Evolutionary conservation across 2,113 vertebrate species (phyloP).

Genomic region (Crotalus helleri): DNA sequence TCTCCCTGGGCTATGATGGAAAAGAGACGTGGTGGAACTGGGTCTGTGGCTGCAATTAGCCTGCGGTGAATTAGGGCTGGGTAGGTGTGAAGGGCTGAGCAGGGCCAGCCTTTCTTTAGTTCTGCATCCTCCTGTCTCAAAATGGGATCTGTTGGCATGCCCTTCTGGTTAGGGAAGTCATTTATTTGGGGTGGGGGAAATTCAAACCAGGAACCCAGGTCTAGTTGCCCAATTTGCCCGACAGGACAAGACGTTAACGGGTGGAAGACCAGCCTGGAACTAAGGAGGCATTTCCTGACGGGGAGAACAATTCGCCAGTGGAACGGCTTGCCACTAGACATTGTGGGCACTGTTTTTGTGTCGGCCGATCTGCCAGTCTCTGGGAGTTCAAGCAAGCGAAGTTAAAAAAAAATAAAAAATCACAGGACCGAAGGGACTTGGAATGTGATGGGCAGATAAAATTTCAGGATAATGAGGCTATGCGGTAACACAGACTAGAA

Average conservation of each 20-base stretch:
- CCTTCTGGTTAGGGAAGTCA: too few relatives aligned
- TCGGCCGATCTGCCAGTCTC: not conserved
- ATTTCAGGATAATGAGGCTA: not conserved
- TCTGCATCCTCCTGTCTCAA: fast-evolving
- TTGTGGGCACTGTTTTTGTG: too few relatives aligned
- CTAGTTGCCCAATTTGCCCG: too few relatives aligned
- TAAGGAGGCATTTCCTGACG: not conserved
- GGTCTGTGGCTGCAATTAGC: slow-evolving; percentile 61
- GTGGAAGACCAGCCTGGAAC: too few relatives aligned
- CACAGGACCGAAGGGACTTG: too few relatives aligned
- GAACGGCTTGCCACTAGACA: too few relatives aligned
- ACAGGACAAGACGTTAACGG: too few relatives aligned
- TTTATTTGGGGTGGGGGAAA: too few relatives aligned
- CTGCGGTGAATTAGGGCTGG: not conserved
- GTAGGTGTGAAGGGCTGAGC: slow-evolving; percentile 18
- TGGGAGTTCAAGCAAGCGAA: too few relatives aligned
- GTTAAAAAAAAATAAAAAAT: not conserved
- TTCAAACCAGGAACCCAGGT: too few relatives aligned
- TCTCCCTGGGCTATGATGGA: slow-evolving; percentile 6
- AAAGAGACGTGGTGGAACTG: not conserved
- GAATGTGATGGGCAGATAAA: not conserved
- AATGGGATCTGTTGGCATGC: not conserved
- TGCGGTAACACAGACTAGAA: not conserved
- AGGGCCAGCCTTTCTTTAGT: slow-evolving; percentile 6
- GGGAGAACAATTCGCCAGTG: too few relatives aligned